Evolutionary conservation across 2,113 vertebrate genomes (phyloP).

Genomic region (Ornithorhynchus anatinus): DNA sequence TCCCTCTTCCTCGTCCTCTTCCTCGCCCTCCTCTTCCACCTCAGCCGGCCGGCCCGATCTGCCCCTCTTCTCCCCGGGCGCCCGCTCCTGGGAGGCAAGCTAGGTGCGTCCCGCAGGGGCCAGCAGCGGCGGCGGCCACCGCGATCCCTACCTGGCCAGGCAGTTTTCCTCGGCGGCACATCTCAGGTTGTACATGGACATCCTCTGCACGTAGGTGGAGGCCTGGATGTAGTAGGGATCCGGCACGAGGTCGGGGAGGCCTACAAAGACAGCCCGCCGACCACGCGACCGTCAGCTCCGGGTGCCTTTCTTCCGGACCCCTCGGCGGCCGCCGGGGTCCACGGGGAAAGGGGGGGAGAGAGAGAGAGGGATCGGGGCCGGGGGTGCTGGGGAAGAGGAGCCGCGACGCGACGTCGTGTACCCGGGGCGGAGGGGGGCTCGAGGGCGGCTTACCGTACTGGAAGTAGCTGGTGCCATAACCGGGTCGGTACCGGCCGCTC

Average conservation of each 20-base stretch:
- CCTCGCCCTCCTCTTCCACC: neutral
- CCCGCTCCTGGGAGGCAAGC: neutral
- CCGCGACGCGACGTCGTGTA: neutral
- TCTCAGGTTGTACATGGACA: slow-evolving; percentile 92
- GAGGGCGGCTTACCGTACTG: slow-evolving; percentile 83
- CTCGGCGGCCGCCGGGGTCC: rapidly evolving
- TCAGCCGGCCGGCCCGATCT: too few relatives aligned
- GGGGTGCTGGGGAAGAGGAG: neutral
- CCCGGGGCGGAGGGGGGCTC: neutral
- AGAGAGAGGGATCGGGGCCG: neutral
- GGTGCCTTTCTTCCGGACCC: neutral
- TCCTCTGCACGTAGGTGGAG: slow-evolving; percentile 88
- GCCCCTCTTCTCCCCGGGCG: neutral
- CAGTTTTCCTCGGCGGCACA: slow-evolving; percentile 97
- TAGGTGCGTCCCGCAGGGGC: neutral
- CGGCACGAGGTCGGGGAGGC: slow-evolving; percentile 94
- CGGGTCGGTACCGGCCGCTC: slow-evolving; percentile 70
- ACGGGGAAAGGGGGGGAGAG: neutral
- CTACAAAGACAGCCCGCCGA: slow-evolving; percentile 72
- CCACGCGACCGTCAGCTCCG: slow-evolving; percentile 8
- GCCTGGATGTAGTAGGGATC: slow-evolving; percentile 94
- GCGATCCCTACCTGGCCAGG: slow-evolving; percentile 81
- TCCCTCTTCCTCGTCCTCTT: neutral
- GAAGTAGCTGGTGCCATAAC: slow-evolving; percentile 85
- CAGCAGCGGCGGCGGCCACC: neutral